Evolutionary conservation across 37 sponge, comb jelly and placozoan genomes (phyloP), one percentile per base, ranked within the genome.

Genomic region (Corticium candelabrum): DNA sequence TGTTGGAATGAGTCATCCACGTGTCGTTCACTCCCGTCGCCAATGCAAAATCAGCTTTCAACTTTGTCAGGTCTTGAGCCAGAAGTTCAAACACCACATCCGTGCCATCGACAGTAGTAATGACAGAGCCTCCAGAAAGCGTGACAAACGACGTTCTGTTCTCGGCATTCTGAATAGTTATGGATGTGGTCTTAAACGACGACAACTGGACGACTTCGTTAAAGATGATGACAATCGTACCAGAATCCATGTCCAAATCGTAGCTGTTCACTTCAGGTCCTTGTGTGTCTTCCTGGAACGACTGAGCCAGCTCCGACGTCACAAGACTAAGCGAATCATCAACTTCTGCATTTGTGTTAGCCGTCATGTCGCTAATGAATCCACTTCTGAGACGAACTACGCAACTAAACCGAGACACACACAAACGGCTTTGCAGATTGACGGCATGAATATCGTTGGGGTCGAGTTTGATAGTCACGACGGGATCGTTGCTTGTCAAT

Each of bases 361-460:
- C 95, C 79, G 88, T 88, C 27, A 88, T 94, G 83, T 91, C 95
- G 27, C 74, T 79, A 2, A 86, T 90, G 89, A 94, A 94, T 0
- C 79, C 76, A 0, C 78, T 41, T 15, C 41, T 37, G 70, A 94
- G 74, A 37, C 95, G 37, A 15, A 90, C 37, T 69, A 91, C 84
- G 57, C 95, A 94, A 81, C 86, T 78, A 5, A 70, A 4, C 5
- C 35, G 21, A 35, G 68, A 56, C 38, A 79, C 82, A 71, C 89
- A 88, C 30, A 88, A 77, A 7, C 38, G 36, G 1, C 3, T n/a
- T 4, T 74, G 38, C 0, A 37, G 31, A 40, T 94, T 94, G 78
- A 94, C 74, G 0, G 38, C 1, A 75, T 94, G 90, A n/a, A 88
- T 76, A 69, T 94, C 95, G 56, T 82, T 77, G 3, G 74, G 70